Percentiles rank a stretch among this genome's conserved stretches.
Evolutionary conservation across 2,888 invertebrate genomes (phyloP).

Genomic region (Gortyna flavago): DNA sequence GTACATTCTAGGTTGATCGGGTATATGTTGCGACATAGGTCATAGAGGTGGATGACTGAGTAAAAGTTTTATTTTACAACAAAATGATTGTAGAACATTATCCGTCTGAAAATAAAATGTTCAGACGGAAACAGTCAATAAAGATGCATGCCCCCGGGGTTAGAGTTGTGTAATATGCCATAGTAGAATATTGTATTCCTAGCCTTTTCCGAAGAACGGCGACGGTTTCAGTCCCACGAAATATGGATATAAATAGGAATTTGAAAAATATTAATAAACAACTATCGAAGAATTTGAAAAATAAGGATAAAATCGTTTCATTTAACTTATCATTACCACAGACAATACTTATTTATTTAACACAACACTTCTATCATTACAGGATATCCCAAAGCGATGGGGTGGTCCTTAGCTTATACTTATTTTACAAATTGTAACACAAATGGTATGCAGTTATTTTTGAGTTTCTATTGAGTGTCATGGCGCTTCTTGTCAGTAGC

Average conservation of each 20-base stretch:
- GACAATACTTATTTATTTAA: not conserved
- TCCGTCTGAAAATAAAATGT: not conserved
- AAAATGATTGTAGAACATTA: not conserved
- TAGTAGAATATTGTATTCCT: slow-evolving; percentile 9
- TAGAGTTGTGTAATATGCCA: not conserved
- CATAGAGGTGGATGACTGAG: not conserved
- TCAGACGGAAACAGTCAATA: not conserved
- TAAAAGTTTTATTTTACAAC: not conserved
- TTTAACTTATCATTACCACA: not conserved
- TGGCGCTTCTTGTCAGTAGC: not conserved
- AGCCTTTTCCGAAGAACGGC: too few species aligned
- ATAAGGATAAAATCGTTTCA: not conserved
- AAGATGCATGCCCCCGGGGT: not conserved
- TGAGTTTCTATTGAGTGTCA: too few species aligned
- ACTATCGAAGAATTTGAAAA: not conserved
- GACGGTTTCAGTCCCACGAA: not conserved
- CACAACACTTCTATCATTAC: too few species aligned
- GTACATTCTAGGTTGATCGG: not conserved
- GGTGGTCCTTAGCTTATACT: too few species aligned
- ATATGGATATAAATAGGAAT: not conserved
- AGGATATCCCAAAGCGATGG: too few species aligned
- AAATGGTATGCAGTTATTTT: too few species aligned
- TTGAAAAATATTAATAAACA: not conserved
- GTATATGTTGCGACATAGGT: not conserved
- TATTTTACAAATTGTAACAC: too few species aligned